Percentiles rank a stretch among this genome's conserved stretches.
phyloP scores from a whole-genome alignment of 2,888 invertebrate species.

The Papilio elwesi region DNA sequence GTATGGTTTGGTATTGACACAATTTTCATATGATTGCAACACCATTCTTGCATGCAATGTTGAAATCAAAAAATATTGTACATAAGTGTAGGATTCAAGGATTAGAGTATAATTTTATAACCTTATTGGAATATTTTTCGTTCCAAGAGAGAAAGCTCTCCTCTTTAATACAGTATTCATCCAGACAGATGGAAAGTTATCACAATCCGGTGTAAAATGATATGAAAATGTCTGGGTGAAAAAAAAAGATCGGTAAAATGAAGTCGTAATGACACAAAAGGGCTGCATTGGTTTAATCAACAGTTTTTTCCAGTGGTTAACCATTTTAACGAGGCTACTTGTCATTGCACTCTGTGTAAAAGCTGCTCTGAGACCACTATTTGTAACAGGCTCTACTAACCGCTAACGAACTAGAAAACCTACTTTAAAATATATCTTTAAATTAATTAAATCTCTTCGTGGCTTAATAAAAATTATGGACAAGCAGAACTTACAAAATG shows the following conservation, averaged over 20 bases:
- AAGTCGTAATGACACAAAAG: slow-evolving; percentile 15
- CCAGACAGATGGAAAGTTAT: too few species aligned
- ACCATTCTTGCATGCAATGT: slow-evolving; percentile 1
- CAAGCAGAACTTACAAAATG: too few species aligned
- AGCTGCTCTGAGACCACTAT: slow-evolving; percentile 24
- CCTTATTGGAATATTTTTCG: too few species aligned
- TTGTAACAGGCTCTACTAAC: slow-evolving; percentile 31
- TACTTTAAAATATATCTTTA: slow-evolving; percentile 26
- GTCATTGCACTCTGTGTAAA: slow-evolving; percentile 28
- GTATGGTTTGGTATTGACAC: slow-evolving; percentile 8
- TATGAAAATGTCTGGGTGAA: neutral
- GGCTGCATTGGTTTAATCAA: slow-evolving; percentile 28
- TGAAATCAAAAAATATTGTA: slow-evolving; percentile 6
- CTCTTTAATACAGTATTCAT: too few species aligned
- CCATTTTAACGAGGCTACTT: slow-evolving; percentile 34
- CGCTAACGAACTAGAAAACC: slow-evolving; percentile 35
- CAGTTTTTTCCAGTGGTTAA: slow-evolving; percentile 30
- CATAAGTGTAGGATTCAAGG: neutral
- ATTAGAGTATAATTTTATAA: too few species aligned
- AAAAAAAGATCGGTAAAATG: neutral
- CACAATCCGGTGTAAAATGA: neutral
- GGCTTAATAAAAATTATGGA: slow-evolving; percentile 1
- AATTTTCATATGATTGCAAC: slow-evolving; percentile 5
- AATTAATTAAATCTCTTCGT: neutral
- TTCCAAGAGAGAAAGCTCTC: too few species aligned